phyloP scores from a whole-genome alignment of 2,888 invertebrate genomes.

The Sthenelais limicola region DNA sequence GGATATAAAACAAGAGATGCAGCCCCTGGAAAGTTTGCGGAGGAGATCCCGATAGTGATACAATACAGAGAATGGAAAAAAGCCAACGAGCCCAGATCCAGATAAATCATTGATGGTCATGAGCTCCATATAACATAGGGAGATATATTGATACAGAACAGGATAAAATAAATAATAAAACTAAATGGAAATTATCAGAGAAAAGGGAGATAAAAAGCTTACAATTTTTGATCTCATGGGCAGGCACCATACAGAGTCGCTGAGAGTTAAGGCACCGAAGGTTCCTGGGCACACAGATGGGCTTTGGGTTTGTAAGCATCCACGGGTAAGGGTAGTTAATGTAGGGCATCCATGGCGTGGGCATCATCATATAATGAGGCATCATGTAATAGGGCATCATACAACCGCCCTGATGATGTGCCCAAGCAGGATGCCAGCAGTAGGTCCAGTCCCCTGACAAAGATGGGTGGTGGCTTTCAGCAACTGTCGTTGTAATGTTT shows the following conservation, averaged over 20 bases:
- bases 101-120: too few species aligned
- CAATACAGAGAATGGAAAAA: too few species aligned
- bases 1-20: too few species aligned
- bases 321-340: slow-evolving; percentile 38
- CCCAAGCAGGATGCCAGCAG: slow-evolving; percentile 12
- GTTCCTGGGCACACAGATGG: slow-evolving; percentile 57
- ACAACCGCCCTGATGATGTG: neutral
- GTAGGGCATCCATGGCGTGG: slow-evolving; percentile 31
- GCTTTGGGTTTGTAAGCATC: slow-evolving; percentile 50
- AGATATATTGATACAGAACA: too few species aligned
- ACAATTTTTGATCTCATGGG: slow-evolving; percentile 65
- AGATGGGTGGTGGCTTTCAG: neutral
- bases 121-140: too few species aligned
- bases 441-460: slow-evolving; percentile 5
- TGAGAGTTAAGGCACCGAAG: slow-evolving; percentile 51
- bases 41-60: too few species aligned
- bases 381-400: slow-evolving; percentile 32
- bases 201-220: slow-evolving; percentile 59
- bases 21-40: too few species aligned
- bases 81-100: too few species aligned
- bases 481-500: neutral
- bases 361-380: slow-evolving; percentile 42
- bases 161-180: too few species aligned
- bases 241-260: slow-evolving; percentile 62
- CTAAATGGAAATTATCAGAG: too few species aligned